Evolutionary conservation across 2,797 vertebrate genomes (phyloP), one percentile per base, ranked within the genome.

Genomic region (Loris lydekkerianus): DNA sequence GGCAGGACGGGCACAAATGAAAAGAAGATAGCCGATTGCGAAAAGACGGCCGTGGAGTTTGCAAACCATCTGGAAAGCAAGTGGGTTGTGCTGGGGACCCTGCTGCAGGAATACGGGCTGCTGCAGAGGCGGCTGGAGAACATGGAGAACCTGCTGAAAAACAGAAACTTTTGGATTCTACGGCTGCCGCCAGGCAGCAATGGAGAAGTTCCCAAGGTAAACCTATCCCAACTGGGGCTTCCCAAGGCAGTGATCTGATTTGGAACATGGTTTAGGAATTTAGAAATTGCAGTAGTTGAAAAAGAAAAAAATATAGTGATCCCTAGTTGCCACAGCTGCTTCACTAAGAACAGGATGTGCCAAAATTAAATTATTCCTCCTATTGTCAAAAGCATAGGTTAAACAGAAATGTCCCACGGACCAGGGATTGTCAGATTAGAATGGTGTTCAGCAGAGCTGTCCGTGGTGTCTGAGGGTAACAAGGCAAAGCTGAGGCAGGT

Each of bases 121-220:
- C 96, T 98, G 83, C 97, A 98, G 95, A 86, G 98, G 76, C 95
- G 97, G 2, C 97, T 98, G 80, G 97, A 98, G 89, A 98, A 98
- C 94, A 97, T 98, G 97, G 97, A 98, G 96, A 98, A 98, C 88
- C 96, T 98, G 78, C 97, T 98, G 65, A 98, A 98, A 80, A 98
- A 98, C 86, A 95, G 97, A 83, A 98, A 98, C 13, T 98, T 98
- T 94, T 98, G 97, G 97, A 98, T 98, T 69, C 95, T 98, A 34
- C 92, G 98, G 10, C 97, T 98, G 21, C 97, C 98, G 5, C 98
- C 97, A 0, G 98, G 98, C 58, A 97, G 95, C 96, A 98, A 97
- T 9, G 97, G 97, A 53, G 97, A 98, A 21, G 97, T 97, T 11
- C 97, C 98, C 76, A 98, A 98, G 97, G 98, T 98, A 96, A 78